Conservation (phyloP, 2,797 vertebrate genomes). For the Pantherophis alleghaniensis region DNA sequence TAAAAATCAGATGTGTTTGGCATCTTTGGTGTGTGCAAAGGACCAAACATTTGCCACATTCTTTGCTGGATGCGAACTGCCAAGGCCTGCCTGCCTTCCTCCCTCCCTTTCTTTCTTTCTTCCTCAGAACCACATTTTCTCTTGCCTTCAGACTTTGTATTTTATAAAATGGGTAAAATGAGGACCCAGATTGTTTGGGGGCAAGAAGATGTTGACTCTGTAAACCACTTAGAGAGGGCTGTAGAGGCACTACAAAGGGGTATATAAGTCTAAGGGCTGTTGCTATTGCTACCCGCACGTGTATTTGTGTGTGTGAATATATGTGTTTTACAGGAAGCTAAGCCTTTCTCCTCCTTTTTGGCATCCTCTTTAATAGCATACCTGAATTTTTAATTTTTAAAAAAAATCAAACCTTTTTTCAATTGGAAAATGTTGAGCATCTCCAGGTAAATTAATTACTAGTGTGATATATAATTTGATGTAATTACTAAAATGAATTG, state of each 20-base stretch:
- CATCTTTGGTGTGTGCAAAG: background rate
- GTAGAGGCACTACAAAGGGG: no score
- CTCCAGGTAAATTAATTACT: slow-evolving; percentile 79
- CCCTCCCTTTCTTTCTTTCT: no score
- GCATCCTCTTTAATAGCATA: slow-evolving; percentile 72
- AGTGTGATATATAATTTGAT: slow-evolving; percentile 74
- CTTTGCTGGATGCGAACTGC: background rate
- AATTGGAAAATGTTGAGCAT: slow-evolving; percentile 60
- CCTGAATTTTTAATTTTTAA: slow-evolving; percentile 77
- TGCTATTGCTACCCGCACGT: no score
- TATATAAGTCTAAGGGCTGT: no score
- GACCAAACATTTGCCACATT: background rate
- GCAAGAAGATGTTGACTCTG: no score
- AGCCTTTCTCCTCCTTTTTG: slow-evolving; percentile 58
- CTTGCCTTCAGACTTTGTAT: background rate
- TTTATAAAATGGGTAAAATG: background rate
- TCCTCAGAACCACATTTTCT: background rate
- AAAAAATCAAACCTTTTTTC: slow-evolving; percentile 3
- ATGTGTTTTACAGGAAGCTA: slow-evolving; percentile 67
- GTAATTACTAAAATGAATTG: slow-evolving; percentile 74
- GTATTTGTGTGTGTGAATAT: background rate
- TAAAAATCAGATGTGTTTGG: background rate
- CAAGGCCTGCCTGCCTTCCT: background rate
- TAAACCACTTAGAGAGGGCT: no score
- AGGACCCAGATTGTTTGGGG: no score